These are phyloP conservation scores for Zaprionus tsacasi DNA, from an alignment of 1,140 invertebrate genomes.

Conservation along the genomic window DNA sequence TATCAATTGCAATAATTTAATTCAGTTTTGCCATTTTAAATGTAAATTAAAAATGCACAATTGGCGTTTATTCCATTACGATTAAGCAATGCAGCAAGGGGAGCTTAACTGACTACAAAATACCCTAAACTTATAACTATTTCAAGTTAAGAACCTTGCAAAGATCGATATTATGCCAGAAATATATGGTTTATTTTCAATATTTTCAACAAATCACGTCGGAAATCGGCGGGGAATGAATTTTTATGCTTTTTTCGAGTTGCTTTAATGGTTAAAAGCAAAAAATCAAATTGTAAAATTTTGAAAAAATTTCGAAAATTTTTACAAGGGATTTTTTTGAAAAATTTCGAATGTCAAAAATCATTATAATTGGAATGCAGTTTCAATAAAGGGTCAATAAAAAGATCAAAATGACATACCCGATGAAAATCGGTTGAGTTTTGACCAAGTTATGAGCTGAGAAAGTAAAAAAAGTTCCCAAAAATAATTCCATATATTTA, in stretches of 20 bases:
- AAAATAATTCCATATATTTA: not conserved
- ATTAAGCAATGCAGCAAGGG: not conserved
- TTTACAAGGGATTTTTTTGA: not conserved
- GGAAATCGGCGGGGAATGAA: too few relatives aligned
- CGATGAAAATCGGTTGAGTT: not conserved
- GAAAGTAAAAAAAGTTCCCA: not conserved
- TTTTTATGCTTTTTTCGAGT: too few relatives aligned
- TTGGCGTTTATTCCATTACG: conserved; percentile 2
- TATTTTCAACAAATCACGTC: too few relatives aligned
- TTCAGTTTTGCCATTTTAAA: not conserved
- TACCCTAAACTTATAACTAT: not conserved
- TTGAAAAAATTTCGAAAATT: too few relatives aligned
- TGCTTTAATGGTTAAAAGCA: too few relatives aligned
- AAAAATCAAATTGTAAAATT: too few relatives aligned
- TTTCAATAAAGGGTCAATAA: not conserved
- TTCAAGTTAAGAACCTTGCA: too few relatives aligned
- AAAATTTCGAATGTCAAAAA: not conserved
- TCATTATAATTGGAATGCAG: not conserved
- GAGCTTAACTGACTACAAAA: not conserved
- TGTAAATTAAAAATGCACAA: conserved; percentile 3
- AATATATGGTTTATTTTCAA: not conserved
- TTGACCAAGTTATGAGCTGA: not conserved
- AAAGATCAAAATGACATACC: not conserved
- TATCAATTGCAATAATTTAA: conserved; percentile 11
- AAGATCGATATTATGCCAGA: too few relatives aligned